Evolutionary conservation across 2,797 vertebrate genomes (phyloP).

Genomic region (Poecilia picta): DNA sequence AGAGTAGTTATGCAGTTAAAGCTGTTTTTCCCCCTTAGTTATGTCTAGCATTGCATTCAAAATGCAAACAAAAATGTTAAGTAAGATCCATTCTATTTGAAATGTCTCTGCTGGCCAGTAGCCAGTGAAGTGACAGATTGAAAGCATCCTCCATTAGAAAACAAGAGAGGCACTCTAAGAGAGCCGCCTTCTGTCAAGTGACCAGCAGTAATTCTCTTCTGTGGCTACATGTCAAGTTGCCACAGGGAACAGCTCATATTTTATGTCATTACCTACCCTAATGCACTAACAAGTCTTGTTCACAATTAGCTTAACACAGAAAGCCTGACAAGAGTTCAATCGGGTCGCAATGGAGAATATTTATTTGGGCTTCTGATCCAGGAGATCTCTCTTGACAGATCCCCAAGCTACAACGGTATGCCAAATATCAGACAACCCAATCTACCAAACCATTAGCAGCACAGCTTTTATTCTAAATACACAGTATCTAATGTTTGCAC

Average conservation of each 20-base stretch:
- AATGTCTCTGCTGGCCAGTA: neutral
- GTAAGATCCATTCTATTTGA: neutral
- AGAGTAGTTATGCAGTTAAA: neutral
- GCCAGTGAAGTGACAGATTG: neutral
- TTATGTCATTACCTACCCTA: neutral
- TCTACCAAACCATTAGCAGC: neutral
- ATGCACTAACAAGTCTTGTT: neutral
- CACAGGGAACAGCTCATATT: neutral
- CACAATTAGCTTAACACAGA: neutral
- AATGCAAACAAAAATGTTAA: neutral
- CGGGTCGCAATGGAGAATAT: neutral
- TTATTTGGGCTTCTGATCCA: neutral
- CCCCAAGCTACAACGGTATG: neutral
- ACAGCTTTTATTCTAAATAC: neutral
- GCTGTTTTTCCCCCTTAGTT: neutral
- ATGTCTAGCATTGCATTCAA: neutral
- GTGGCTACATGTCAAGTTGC: neutral
- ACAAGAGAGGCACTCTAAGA: neutral
- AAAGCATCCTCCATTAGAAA: neutral
- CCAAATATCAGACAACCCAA: neutral
- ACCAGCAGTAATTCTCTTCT: neutral
- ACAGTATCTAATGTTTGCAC: neutral
- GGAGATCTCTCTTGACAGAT: neutral
- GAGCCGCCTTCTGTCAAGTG: neutral
- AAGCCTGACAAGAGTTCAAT: neutral